A percentile compares a stretch with the other conserved stretches of the same genome.
Conservation (phyloP, 2,888 invertebrate species). For the Ypsolopha scabrella region DNA sequence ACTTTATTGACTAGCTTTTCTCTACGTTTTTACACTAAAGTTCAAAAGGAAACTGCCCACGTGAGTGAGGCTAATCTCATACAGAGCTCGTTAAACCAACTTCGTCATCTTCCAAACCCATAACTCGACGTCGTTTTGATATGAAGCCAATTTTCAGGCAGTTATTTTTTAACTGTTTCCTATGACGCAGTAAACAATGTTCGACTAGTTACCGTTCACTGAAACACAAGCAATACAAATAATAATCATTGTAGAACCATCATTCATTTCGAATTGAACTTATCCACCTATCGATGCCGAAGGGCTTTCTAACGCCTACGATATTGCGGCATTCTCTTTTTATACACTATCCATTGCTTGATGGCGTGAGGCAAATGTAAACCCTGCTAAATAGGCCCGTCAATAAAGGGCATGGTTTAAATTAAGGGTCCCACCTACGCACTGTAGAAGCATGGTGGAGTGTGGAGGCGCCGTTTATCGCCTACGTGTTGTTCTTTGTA, state of each 20-base stretch:
- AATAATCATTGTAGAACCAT: not conserved
- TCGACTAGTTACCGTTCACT: not conserved
- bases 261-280: not conserved
- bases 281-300: constrained; percentile 7
- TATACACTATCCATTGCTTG: constrained; percentile 10
- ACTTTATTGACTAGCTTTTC: too few relatives aligned
- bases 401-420: not conserved
- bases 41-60: too few relatives aligned
- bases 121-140: not conserved
- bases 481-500: constrained; percentile 19
- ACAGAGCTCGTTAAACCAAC: too few relatives aligned
- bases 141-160: not conserved
- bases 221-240: not conserved
- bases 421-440: constrained; percentile 23
- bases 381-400: not conserved
- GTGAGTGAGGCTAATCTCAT: too few relatives aligned
- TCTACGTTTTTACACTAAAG: too few relatives aligned
- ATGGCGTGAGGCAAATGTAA: constrained; percentile 6
- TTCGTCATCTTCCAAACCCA: not conserved
- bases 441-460: constrained; percentile 1
- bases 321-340: constrained; percentile 9
- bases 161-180: not conserved
- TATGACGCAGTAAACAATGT: not conserved
- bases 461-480: constrained; percentile 25
- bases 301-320: constrained; percentile 19